phyloP scores from a whole-genome alignment of 2,113 vertebrate genomes.

The Prunella himalayana region DNA sequence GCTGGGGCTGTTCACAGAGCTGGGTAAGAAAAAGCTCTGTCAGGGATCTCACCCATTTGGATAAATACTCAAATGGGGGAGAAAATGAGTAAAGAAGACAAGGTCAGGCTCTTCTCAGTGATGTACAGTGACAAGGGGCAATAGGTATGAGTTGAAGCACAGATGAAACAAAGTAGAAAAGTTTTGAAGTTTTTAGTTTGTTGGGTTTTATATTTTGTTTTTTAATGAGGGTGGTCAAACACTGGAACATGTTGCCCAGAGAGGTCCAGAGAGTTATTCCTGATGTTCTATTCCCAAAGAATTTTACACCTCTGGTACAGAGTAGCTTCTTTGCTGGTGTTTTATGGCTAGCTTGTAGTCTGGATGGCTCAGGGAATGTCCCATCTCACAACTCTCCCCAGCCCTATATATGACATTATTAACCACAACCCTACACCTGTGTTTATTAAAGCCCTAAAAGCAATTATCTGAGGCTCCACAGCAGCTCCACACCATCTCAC shows the following conservation, averaged over 20 bases:
- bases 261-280: not conserved
- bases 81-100: not conserved
- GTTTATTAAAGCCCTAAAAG: not conserved
- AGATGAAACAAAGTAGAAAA: not conserved
- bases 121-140: not conserved
- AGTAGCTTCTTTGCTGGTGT: not conserved
- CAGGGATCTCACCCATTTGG: not conserved
- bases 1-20: not conserved
- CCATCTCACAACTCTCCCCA: not conserved
- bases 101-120: not conserved
- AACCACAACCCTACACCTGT: not conserved
- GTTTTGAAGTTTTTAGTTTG: not conserved
- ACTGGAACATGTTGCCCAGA: not conserved
- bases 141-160: not conserved
- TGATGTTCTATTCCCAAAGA: not conserved
- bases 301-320: not conserved
- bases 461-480: not conserved
- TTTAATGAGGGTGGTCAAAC: not conserved
- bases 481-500: not conserved
- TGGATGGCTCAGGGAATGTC: not conserved
- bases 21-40: not conserved
- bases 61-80: accelerated
- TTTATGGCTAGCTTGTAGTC: not conserved
- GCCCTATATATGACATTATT: not conserved
- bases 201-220: not conserved